Evolutionary conservation across 2,113 vertebrate genomes (phyloP), one percentile per base, ranked within the genome.

Genomic region (Merops nubicus): DNA sequence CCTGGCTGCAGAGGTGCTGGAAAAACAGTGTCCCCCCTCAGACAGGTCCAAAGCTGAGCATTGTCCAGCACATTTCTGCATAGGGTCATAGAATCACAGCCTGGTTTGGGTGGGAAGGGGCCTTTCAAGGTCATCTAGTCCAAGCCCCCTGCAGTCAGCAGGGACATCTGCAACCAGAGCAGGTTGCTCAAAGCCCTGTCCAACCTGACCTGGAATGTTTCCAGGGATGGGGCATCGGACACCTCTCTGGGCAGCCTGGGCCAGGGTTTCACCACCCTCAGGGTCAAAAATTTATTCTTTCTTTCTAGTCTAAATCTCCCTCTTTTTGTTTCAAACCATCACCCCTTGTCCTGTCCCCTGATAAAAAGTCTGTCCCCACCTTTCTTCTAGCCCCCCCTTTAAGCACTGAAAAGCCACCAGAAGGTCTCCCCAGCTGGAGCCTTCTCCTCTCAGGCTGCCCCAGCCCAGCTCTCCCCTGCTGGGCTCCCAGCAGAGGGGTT

Each of bases 31-130:
- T 60, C 0, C 28, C 10, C 26, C 0, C 1, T 40, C 59, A 22
- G n/a, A 1, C 3, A 0, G 43, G 20, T 5, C 0, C 8, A 51
- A 47, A 76, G 34, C 34, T 0, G 3, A 31, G 53, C 8, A 2
- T 6, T 2, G 2, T 65, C 70, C 2, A 0, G 33, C 23, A 21
- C 2, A 2, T 38, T n/a, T 5, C 67, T 63, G 56, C 62, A 13
- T 42, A 43, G 62, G 20, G 20, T 42, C 62, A 31, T 42, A 40
- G 62, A 42, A 29, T 42, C 38, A 31, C 31, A 64, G 38, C 20
- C 19, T 29, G 28, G 38, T 64, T 42, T 31, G 36, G 28, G 38
- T 64, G 12, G 62, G 62, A 42, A 64, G 36, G 36, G 26, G 42
- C 62, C 28, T 19, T 29, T 31, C 12, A 64, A 64, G 62, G 26